Conservation (phyloP, 2,797 vertebrate species). For the Coreius guichenoti region DNA sequence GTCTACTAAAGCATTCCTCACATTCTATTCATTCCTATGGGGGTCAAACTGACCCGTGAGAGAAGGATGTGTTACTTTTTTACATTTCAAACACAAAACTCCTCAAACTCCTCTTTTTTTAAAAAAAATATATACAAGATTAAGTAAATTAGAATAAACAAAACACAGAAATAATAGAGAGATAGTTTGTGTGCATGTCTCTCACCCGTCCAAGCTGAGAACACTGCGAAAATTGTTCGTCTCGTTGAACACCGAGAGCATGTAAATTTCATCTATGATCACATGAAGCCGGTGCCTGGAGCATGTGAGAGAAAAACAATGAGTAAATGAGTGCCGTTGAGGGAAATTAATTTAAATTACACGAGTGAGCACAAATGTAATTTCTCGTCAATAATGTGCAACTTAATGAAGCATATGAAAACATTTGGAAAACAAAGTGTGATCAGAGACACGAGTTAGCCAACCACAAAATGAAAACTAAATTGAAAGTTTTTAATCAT, state of each 20-base stretch:
- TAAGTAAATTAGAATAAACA: neutral
- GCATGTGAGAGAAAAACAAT: slow-evolving; percentile 13
- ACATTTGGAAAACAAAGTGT: slow-evolving; percentile 4
- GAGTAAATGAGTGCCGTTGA: slow-evolving; percentile 20
- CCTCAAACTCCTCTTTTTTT: too few species aligned
- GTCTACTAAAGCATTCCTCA: too few species aligned
- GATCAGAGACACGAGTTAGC: neutral
- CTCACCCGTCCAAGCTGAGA: slow-evolving; percentile 88
- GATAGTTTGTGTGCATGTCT: neutral
- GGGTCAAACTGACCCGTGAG: too few species aligned
- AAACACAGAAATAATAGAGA: neutral
- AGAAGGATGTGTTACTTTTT: too few species aligned
- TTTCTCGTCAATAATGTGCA: slow-evolving; percentile 29
- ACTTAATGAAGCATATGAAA: slow-evolving; percentile 43
- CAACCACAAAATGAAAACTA: neutral
- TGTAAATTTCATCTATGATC: slow-evolving; percentile 95
- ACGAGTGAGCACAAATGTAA: slow-evolving; percentile 22
- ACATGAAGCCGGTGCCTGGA: slow-evolving; percentile 89
- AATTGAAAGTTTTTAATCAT: neutral
- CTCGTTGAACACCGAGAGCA: slow-evolving; percentile 93
- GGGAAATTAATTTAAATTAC: slow-evolving; percentile 47
- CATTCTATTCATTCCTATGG: too few species aligned
- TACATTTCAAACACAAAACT: too few species aligned
- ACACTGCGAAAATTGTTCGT: slow-evolving; percentile 85
- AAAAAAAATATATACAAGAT: slow-evolving; percentile 19